Evolutionary conservation across 1,140 invertebrate species (phyloP), one percentile per base, ranked within the genome.

Genomic region (Heliconius hermathena): DNA sequence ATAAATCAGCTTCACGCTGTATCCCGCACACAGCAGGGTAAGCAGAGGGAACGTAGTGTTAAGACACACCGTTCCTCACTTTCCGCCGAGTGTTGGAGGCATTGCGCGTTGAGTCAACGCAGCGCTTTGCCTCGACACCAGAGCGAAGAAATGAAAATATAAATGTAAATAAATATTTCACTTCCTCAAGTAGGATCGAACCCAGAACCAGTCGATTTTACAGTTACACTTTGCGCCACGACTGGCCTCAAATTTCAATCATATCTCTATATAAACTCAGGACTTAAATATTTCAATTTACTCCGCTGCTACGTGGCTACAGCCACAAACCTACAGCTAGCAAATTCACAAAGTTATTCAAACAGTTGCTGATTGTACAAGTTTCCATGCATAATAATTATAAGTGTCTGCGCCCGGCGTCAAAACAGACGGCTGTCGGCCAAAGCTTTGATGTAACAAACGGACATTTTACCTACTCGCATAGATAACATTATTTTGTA

Each of bases 371-470:
- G 77, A 78, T 49, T 81, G 71, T 81, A 74, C 54, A 74, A 22
- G 52, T 38, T 74, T 77, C 74, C 29, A 73, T 76, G 71, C 73
- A 76, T 80, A 81, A 81, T 81, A 81, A 81, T 77, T 74, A 74
- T 26, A 77, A 81, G 57, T 77, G 75, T 77, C 49, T 80, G 54
- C 74, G 38, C 66, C 41, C 74, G 79, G 75, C 72, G 76, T 74
- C 79, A 81, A 77, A 77, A 81, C 75, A 77, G 54, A 49, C 74
- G 75, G 46, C 57, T 72, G 41, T 33, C 79, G 79, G 76, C 71
- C 72, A 77, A 66, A 81, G 75, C 79, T 77, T 81, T 81, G 79
- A 81, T 81, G 76, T 77, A 52, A 71, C 66, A 66, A 66, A 76
- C 74, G 72, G 33, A 79, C 72, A 46, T 74, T 79, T 79, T 74